Conservation (phyloP, 2,888 invertebrate species). For the Hypolimnas misippus region DNA sequence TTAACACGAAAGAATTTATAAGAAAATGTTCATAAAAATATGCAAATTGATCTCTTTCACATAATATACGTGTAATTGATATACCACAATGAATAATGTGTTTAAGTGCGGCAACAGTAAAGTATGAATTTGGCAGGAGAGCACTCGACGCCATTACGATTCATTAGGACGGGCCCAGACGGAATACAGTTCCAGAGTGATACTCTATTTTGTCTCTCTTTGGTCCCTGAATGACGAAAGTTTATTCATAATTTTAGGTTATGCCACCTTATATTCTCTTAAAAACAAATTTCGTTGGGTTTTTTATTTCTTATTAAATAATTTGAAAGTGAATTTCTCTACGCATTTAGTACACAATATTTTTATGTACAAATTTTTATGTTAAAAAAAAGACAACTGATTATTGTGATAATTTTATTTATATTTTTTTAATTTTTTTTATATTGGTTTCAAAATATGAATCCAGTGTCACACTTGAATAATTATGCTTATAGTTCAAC, state of each 20-base stretch:
- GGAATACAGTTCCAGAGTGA: constrained; percentile 28
- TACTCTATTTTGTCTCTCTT: constrained; percentile 30
- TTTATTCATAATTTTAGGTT: constrained; percentile 34
- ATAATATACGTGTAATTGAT: background rate
- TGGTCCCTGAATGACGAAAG: constrained; percentile 34
- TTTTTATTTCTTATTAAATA: constrained; percentile 3
- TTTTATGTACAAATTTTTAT: too few species aligned
- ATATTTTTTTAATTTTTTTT: too few species aligned
- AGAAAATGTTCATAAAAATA: constrained; percentile 16
- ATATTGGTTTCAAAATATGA: too few species aligned
- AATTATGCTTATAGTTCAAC: too few species aligned
- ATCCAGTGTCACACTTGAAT: too few species aligned
- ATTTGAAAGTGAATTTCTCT: too few species aligned
- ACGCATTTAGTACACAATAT: background rate
- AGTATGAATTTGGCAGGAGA: constrained; percentile 33
- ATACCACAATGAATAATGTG: constrained; percentile 16
- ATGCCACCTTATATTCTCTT: background rate
- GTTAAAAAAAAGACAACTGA: too few species aligned
- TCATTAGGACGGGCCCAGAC: constrained; percentile 35
- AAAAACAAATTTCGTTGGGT: constrained; percentile 5
- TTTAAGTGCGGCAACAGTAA: constrained; percentile 14
- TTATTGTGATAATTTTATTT: too few species aligned
- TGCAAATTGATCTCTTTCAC: constrained; percentile 16
- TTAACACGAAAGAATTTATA: too few species aligned
- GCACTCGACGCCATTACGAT: constrained; percentile 38